Evolutionary conservation across 2,113 vertebrate genomes (phyloP).

Genomic region (Malurus cyaneus): DNA sequence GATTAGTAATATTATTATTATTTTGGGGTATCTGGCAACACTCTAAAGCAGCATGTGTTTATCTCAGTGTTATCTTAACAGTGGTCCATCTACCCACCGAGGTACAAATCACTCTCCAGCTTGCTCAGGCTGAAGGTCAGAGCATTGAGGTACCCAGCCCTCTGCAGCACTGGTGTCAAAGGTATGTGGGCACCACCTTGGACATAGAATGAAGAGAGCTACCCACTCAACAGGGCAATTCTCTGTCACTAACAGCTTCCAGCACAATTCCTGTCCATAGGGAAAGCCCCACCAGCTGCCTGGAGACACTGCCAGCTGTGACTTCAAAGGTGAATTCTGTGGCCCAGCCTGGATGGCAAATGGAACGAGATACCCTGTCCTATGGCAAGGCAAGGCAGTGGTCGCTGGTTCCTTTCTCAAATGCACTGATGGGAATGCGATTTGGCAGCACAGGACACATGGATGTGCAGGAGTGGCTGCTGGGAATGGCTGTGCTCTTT

Average conservation of each 20-base stretch:
- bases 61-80: background rate
- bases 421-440: background rate
- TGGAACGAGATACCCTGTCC: background rate
- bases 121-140: background rate
- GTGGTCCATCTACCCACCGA: background rate
- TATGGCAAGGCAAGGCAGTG: background rate
- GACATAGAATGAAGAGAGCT: fast-evolving
- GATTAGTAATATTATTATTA: background rate
- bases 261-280: background rate
- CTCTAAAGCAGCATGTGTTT: background rate
- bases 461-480: background rate
- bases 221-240: background rate
- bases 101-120: background rate
- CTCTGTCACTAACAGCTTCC: background rate
- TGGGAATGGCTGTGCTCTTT: background rate
- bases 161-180: background rate
- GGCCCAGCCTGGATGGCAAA: background rate
- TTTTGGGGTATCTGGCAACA: background rate
- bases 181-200: background rate
- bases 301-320: background rate
- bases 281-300: background rate
- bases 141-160: background rate
- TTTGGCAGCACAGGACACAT: background rate
- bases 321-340: background rate
- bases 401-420: background rate